A percentile compares a stretch with the other conserved stretches of the same genome.
Evolutionary conservation across 2,113 vertebrate genomes (phyloP).

Genomic region (Rana temporaria): DNA sequence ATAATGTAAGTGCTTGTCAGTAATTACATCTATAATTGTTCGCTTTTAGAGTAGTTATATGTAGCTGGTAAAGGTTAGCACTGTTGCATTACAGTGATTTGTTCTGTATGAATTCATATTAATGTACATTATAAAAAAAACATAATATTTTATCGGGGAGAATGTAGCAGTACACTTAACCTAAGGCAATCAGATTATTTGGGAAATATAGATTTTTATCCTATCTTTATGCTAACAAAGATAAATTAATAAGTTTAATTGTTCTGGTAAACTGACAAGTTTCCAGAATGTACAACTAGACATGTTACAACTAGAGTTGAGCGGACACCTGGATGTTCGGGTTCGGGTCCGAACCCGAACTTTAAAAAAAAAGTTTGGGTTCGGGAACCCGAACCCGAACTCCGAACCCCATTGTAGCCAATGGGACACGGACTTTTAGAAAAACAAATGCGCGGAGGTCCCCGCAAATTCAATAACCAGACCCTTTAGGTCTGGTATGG

Average conservation of each 20-base stretch:
- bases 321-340: too few species aligned
- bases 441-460: too few species aligned
- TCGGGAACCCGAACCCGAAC: too few species aligned
- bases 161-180: slow-evolving; percentile 12
- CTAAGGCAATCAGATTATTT: slow-evolving; percentile 15
- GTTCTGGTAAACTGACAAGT: neutral
- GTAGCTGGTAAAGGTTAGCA: neutral
- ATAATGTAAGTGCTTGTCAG: slow-evolving; percentile 15
- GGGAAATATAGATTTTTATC: neutral
- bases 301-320: too few species aligned
- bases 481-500: too few species aligned
- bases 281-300: neutral
- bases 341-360: too few species aligned
- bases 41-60: slow-evolving; percentile 10
- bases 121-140: slow-evolving; percentile 27
- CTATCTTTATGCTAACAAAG: neutral
- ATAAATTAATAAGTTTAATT: neutral
- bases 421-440: too few species aligned
- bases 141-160: neutral
- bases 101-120: neutral
- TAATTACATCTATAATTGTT: slow-evolving; percentile 50
- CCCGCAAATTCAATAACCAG: too few species aligned
- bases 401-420: too few species aligned
- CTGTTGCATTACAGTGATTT: slow-evolving; percentile 7
- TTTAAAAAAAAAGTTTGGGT: too few species aligned